Percentiles rank a stretch among this genome's conserved stretches.
These are phyloP conservation scores for Ischnura elegans DNA, from an alignment of 2,888 invertebrate species.

Conservation along the genomic window DNA sequence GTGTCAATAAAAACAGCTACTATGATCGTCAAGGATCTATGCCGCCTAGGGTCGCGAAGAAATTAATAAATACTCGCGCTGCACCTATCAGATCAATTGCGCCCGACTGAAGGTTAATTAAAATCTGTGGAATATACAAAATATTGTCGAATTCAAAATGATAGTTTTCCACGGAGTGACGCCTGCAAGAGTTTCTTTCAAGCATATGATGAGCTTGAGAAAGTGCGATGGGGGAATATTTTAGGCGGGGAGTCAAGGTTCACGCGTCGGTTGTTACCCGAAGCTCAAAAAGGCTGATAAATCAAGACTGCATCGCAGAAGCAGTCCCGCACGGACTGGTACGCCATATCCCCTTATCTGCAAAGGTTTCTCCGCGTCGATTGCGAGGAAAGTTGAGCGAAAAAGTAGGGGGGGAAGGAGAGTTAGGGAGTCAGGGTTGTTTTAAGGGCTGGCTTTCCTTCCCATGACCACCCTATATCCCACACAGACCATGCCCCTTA, in stretches of 20 bases:
- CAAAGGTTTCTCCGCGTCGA: neutral
- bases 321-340: slow-evolving; percentile 41
- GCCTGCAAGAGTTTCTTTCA: no score
- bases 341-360: slow-evolving; percentile 43
- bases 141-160: no score
- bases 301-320: slow-evolving; percentile 34
- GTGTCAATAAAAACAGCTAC: no score
- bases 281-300: slow-evolving; percentile 9
- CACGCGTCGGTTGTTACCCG: neutral
- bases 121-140: no score
- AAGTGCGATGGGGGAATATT: neutral
- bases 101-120: no score
- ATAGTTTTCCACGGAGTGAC: no score
- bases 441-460: neutral
- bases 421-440: neutral
- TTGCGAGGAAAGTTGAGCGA: neutral
- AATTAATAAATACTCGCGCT: no score
- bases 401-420: neutral
- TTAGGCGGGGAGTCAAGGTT: neutral
- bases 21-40: no score
- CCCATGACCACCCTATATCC: neutral
- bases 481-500: no score
- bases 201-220: neutral
- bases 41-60: no score
- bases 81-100: no score